Evolutionary conservation across 2,888 invertebrate species (phyloP).

Genomic region (Sabatieria punctata): DNA sequence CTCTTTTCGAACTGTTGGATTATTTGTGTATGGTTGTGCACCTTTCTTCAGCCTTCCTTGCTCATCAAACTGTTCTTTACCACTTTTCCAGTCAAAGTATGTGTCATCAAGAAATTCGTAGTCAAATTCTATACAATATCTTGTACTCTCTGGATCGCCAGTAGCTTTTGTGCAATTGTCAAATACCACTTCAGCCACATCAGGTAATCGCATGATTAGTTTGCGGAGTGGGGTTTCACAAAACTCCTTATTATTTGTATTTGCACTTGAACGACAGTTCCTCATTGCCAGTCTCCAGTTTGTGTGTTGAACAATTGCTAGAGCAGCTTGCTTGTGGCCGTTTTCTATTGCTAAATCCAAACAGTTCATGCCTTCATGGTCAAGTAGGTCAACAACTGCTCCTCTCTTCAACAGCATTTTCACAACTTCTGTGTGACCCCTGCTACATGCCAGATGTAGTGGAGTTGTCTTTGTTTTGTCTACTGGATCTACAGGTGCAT

Average conservation of each 20-base stretch:
- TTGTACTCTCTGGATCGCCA: constrained; percentile 16
- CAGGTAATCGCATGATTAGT: constrained; percentile 38
- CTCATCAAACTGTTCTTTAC: too few species aligned
- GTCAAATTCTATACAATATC: constrained; percentile 34
- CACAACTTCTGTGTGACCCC: constrained; percentile 34
- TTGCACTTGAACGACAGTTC: too few species aligned
- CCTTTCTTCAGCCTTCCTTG: constrained; percentile 24
- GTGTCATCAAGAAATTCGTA: constrained; percentile 40
- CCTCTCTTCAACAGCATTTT: constrained; percentile 32
- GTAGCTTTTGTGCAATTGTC: constrained; percentile 27
- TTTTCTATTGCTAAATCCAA: constrained; percentile 36
- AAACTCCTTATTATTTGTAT: too few species aligned
- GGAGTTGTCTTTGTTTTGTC: constrained; percentile 31
- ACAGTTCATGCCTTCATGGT: constrained; percentile 33
- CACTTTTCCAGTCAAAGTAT: constrained; percentile 25
- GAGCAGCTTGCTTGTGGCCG: constrained; percentile 34
- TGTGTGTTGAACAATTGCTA: constrained; percentile 32
- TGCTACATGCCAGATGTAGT: constrained; percentile 34
- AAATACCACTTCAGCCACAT: constrained; percentile 24
- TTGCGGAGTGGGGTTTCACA: constrained; percentile 37
- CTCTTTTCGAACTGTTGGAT: constrained; percentile 30
- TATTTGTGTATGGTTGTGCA: constrained; percentile 30
- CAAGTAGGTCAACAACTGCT: constrained; percentile 31
- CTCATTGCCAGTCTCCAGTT: constrained; percentile 35
- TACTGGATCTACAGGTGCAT: constrained; percentile 34